Base-by-base conservation (phyloP, 2,888 invertebrate species). In the Phalera bucephala region DNA sequence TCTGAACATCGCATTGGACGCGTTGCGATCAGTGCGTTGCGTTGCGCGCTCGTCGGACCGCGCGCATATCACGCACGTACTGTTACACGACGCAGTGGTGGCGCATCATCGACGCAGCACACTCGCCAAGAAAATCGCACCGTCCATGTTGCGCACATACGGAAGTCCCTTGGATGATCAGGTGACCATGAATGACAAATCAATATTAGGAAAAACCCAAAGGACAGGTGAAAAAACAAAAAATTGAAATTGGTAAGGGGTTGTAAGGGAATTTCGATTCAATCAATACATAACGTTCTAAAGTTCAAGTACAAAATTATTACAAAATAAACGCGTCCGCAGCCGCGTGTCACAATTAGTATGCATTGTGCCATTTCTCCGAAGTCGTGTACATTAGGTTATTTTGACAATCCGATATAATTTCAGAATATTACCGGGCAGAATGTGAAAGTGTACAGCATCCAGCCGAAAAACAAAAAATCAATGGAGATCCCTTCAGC, bases 361-460 rank as follows among this genome's bases (percentile, higher is more conserved):
- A n/a, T n/a, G n/a, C n/a, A n/a, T n/a, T n/a, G n/a, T n/a, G n/a
- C n/a, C n/a, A n/a, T n/a, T n/a, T n/a, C n/a, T n/a, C n/a, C n/a
- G n/a, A n/a, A n/a, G n/a, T n/a, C n/a, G n/a, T n/a, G n/a, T n/a
- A n/a, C n/a, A n/a, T n/a, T n/a, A n/a, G n/a, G n/a, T n/a, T n/a
- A n/a, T n/a, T n/a, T n/a, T n/a, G n/a, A n/a, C n/a, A n/a, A n/a
- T n/a, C n/a, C n/a, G n/a, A n/a, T n/a, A n/a, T n/a, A n/a, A n/a
- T 73, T 80, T 31, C 80, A 86, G 86, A 84, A 84, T 36, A 58
- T 74, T 3, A 84, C 72, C 2, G 82, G 81, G 1, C 85, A 85
- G 34, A 69, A 83, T 30, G 63, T 84, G 11, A 83, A 80, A 48
- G 68, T 84, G 1, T 52, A 41, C 40, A 82, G 79, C 47, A 81